phyloP scores from a whole-genome alignment of 2,888 invertebrate genomes.

The Noctua janthe region DNA sequence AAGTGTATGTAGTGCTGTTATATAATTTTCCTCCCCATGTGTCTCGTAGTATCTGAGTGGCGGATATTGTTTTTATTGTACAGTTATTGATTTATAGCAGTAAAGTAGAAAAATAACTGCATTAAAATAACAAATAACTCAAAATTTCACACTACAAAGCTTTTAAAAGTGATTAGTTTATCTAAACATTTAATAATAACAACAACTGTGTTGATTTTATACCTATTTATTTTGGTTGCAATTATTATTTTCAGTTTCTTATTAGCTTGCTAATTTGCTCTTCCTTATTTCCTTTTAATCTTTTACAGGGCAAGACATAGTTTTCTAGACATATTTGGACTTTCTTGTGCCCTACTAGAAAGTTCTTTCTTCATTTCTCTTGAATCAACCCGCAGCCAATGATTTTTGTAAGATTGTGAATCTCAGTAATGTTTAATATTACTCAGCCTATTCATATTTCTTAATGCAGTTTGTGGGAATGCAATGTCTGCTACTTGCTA shows the following conservation, averaged over 20 bases:
- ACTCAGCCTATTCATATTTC: neutral
- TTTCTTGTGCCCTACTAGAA: constrained; percentile 2
- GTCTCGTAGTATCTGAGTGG: constrained; percentile 33
- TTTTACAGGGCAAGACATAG: neutral
- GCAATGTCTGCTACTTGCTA: neutral
- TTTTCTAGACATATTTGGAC: neutral
- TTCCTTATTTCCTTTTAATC: constrained; percentile 14
- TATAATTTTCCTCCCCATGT: constrained; percentile 50
- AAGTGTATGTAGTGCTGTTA: constrained; percentile 65
- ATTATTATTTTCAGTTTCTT: constrained; percentile 18
- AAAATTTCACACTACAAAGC: neutral
- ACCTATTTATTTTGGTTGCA: neutral
- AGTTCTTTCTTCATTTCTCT: constrained; percentile 4
- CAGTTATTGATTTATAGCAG: constrained; percentile 70
- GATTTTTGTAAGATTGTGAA: neutral
- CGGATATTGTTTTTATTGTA: constrained; percentile 69
- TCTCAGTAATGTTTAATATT: neutral
- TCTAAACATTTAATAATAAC: constrained; percentile 12
- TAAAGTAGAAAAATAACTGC: constrained; percentile 47
- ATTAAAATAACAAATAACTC: constrained; percentile 9
- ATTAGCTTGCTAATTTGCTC: constrained; percentile 1
- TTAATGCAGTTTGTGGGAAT: neutral
- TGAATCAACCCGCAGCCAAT: neutral
- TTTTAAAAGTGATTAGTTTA: constrained; percentile 8
- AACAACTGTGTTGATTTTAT: neutral